Conservation (phyloP, 2,113 vertebrate genomes). For the Sprattus sprattus region DNA sequence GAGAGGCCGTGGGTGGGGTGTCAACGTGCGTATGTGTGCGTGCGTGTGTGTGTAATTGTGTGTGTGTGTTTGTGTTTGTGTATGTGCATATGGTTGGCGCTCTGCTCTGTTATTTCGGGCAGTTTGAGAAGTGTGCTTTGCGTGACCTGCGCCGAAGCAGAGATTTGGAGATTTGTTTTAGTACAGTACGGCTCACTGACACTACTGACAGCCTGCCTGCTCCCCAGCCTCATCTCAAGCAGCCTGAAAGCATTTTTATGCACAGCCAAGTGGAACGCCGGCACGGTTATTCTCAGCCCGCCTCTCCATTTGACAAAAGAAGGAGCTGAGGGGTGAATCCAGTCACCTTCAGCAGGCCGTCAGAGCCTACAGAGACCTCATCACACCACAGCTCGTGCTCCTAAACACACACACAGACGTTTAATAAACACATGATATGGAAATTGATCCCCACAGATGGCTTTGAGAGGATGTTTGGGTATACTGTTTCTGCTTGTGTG, state of each 20-base stretch:
- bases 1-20: slow-evolving; percentile 7
- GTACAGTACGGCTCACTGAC: slow-evolving; percentile 27
- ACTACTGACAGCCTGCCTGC: slow-evolving; percentile 17
- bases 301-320: slow-evolving; percentile 27
- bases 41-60: background rate
- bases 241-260: slow-evolving; percentile 36
- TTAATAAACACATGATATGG: background rate
- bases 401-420: background rate
- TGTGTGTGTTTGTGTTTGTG: background rate
- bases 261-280: slow-evolving; percentile 39
- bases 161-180: slow-evolving; percentile 32
- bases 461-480: background rate
- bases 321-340: slow-evolving; percentile 24
- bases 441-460: background rate
- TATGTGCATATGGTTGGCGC: background rate
- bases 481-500: background rate
- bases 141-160: slow-evolving; percentile 2
- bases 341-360: slow-evolving; percentile 31
- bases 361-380: background rate
- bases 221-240: slow-evolving; percentile 19
- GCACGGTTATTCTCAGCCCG: slow-evolving; percentile 38
- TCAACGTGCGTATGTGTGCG: background rate
- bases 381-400: background rate
- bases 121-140: slow-evolving; percentile 24
- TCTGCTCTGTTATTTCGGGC: slow-evolving; percentile 10